phyloP scores from a whole-genome alignment of 1,140 invertebrate genomes.

The Dolichoris vasculosae region DNA sequence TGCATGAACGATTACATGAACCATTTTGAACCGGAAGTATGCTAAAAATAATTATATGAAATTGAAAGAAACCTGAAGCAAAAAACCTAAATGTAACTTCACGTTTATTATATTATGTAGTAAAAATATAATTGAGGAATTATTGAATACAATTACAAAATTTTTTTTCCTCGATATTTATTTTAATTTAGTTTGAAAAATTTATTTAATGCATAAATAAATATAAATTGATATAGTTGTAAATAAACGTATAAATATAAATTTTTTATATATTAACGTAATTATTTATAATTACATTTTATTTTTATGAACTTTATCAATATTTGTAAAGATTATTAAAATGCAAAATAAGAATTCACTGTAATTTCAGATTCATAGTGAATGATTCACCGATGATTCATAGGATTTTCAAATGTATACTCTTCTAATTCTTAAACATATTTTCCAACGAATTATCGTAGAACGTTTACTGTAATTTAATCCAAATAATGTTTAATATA shows the following conservation, averaged over 20 bases:
- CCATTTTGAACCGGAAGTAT: background rate
- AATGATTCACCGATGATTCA: conserved; percentile 35
- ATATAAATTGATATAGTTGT: no score
- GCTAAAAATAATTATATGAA: background rate
- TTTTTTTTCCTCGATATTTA: background rate
- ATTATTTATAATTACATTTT: background rate
- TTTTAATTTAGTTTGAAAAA: background rate
- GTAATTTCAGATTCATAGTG: background rate
- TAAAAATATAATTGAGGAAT: background rate
- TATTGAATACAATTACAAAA: background rate
- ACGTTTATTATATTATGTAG: background rate
- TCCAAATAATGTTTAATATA: background rate
- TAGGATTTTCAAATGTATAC: conserved; percentile 2
- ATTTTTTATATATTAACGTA: no score
- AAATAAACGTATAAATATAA: no score
- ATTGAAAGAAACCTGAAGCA: background rate
- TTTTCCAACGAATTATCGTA: background rate
- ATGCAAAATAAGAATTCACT: background rate
- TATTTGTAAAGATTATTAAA: background rate
- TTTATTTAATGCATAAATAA: background rate
- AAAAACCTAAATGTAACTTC: background rate
- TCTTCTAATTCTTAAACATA: background rate
- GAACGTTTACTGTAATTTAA: background rate
- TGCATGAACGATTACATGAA: background rate
- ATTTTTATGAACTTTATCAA: background rate